Evolutionary conservation across 2,797 vertebrate genomes (phyloP).

Genomic region (Myripristis jacobus): DNA sequence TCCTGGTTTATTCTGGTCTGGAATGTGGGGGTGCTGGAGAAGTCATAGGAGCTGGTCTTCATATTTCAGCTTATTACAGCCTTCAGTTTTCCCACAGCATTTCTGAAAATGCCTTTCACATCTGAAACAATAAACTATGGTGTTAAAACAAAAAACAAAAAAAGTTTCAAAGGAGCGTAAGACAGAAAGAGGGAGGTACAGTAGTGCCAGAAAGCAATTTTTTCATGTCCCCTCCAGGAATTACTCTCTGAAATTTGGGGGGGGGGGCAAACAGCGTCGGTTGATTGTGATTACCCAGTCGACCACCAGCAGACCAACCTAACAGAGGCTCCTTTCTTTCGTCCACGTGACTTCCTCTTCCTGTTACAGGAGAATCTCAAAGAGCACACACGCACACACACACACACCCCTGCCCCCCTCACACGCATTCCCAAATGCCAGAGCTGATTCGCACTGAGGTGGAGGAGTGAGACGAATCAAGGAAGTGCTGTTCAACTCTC

Average conservation of each 20-base stretch:
- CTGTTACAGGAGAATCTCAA: slow-evolving; percentile 92
- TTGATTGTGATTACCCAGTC: slow-evolving; percentile 88
- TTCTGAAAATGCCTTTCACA: slow-evolving; percentile 68
- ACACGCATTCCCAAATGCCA: slow-evolving; percentile 86
- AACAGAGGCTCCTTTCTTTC: slow-evolving; percentile 86
- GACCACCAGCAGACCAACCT: slow-evolving; percentile 86
- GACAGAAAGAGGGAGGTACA: too few species aligned
- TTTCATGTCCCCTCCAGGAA: too few species aligned
- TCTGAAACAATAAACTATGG: slow-evolving; percentile 76
- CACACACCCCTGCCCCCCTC: slow-evolving; percentile 92
- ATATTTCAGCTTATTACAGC: slow-evolving; percentile 72
- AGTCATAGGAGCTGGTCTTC: slow-evolving; percentile 63
- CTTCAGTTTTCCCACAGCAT: slow-evolving; percentile 66
- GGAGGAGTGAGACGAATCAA: slow-evolving; percentile 97
- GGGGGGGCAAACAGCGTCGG: slow-evolving; percentile 85
- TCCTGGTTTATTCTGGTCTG: slow-evolving; percentile 40
- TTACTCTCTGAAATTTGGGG: too few species aligned
- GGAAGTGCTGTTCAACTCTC: slow-evolving; percentile 99
- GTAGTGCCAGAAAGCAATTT: too few species aligned
- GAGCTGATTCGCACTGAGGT: slow-evolving; percentile 97
- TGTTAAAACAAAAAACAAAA: slow-evolving; percentile 39
- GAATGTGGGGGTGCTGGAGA: slow-evolving; percentile 48
- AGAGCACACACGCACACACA: slow-evolving; percentile 92
- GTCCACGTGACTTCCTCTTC: slow-evolving; percentile 93
- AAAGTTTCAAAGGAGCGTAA: too few species aligned